Base-by-base conservation (phyloP, 2,113 vertebrate genomes). In the Sinosuthora webbiana region DNA sequence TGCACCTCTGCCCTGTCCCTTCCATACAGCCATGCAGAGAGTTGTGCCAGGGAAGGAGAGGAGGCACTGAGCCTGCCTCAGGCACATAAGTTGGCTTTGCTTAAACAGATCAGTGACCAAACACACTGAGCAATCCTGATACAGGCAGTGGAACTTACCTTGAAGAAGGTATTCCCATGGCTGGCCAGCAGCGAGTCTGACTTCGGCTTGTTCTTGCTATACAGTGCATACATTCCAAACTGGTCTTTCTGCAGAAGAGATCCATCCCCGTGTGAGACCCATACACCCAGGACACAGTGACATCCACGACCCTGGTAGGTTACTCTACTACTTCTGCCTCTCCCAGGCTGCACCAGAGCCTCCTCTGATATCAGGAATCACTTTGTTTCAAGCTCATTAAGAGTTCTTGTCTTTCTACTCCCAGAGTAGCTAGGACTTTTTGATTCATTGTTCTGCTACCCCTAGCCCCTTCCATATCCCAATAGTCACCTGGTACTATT, bases 181-280 rank as follows among this genome's bases (percentile, higher is more conserved):
- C 98, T 99, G 90, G 98, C 98, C 94, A 99, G 97, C 85, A 99
- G 95, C 0, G 97, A 96, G 53, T 99, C 98, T 0, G 98, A 99
- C 83, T 98, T 98, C 0, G 98, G 98, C 78, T 99, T 99, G 87
- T 99, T 99, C 97, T 98, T 99, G 97, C 98, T 99, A 47, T 99
- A 99, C 71, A 99, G 90, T 0, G 98, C 98, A 1, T 99, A 99
- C 98, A 99, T 97, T 89, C 98, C 98, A 95, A 99, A 99, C 95
- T 98, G 98, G 97, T 98, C 98, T 88, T 98, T 98, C 98, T 99
- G 96, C 60, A 97, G 91, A 35, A 89, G 79, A 77, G 70, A 97
- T 23, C 23, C 50, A 96, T 5, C 59, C 39, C 33, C 0, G 0
- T 1, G 9, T 93, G 86, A 96, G 88, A 64, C 35, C 33, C 64